These are phyloP conservation scores for Enteromius anoplus DNA, from an alignment of 2,797 vertebrate species.

Conservation along the genomic window DNA sequence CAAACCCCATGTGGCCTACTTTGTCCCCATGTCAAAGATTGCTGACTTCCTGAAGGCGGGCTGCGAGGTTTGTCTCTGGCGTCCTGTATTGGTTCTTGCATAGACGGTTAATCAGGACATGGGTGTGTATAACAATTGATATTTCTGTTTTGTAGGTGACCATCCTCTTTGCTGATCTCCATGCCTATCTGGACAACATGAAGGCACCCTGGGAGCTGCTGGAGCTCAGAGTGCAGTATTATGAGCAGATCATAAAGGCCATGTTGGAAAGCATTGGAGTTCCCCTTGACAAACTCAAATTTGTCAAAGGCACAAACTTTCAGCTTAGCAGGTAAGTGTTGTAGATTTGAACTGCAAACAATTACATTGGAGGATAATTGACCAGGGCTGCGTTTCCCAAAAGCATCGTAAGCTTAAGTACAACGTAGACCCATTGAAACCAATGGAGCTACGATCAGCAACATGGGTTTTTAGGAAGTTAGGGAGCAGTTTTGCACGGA, in stretches of 20 bases:
- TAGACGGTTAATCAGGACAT: background rate
- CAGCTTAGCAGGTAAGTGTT: slow-evolving; percentile 91
- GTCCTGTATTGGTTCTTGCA: background rate
- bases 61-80: slow-evolving; percentile 82
- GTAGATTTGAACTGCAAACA: background rate
- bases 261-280: slow-evolving; percentile 96
- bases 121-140: background rate
- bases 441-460: too few relatives aligned
- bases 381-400: too few relatives aligned
- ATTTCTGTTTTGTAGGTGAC: slow-evolving; percentile 76
- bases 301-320: slow-evolving; percentile 90
- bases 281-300: slow-evolving; percentile 91
- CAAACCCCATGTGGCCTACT: slow-evolving; percentile 95
- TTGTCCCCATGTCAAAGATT: slow-evolving; percentile 98
- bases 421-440: too few relatives aligned
- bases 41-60: slow-evolving; percentile 97
- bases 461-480: background rate
- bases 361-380: background rate
- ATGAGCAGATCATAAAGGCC: slow-evolving; percentile 93
- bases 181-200: slow-evolving; percentile 98
- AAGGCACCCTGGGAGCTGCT: slow-evolving; percentile 98
- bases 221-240: slow-evolving; percentile 90
- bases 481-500: background rate
- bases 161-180: slow-evolving; percentile 91
- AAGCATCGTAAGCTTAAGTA: too few relatives aligned